Evolutionary conservation across 2,797 vertebrate genomes (phyloP), one percentile per base, ranked within the genome.

Genomic region (Phoebastria nigripes): DNA sequence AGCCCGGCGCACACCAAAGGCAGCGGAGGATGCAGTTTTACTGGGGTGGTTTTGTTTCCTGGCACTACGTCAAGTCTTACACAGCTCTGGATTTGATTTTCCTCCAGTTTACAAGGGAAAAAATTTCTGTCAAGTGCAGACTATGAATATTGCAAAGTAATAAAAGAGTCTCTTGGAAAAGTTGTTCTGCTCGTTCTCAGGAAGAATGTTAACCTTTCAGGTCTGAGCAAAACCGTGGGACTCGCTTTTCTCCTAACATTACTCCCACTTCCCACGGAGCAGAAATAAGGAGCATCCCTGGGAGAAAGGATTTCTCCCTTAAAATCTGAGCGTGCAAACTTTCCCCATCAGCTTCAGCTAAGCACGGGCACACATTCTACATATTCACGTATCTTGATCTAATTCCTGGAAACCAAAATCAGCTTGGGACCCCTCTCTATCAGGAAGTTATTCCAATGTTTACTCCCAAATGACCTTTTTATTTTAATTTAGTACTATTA

Each of bases 1-100:
- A 14, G n/a, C n/a, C 39, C 2, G 2, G 31, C 1, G 0, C 12
- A 2, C 12, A 2, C 41, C 5, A 0, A 22, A 35, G 66, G 26
- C 11, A 4, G 65, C 1, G 1, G 47, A 37, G 21, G 59, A 59
- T 2, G 8, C 21, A 5, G 12, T 11, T 52, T 26, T 35, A 24
- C 37, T 1, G 3, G 24, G 29, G 24, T 9, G 24, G 21, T 3
- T 31, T 39, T n/a, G 20, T 28, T 44, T 65, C 52, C 47, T 39
- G 42, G 72, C 26, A 37, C 4, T 2, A 7, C 2, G 6, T 39
- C 46, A 65, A 71, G n/a, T 7, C n/a, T 69, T 28, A 9, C 13
- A 12, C 12, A 15, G 63, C 33, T 41, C 22, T 5, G 28, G 29
- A 20, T 66, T 90, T 28, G 5, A 6, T 39, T 80, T 52, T 54